Base-by-base conservation (phyloP, 2,113 vertebrate species). In the Tragelaphus imberbis region DNA sequence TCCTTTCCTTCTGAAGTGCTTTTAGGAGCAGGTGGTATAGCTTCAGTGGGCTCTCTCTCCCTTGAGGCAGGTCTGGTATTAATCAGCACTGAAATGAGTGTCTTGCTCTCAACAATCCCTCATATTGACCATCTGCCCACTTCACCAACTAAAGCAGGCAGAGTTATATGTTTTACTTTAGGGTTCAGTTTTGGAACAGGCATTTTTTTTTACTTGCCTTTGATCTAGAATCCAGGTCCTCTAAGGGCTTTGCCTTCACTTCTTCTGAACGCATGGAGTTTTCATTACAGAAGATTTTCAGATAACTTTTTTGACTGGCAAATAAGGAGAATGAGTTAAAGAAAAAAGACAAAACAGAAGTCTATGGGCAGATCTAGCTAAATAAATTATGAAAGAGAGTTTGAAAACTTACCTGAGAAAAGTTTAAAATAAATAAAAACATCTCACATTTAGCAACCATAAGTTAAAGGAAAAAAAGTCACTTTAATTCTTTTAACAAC, bases 61-160 rank as follows among this genome's bases (percentile, higher is more conserved):
- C 96, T 59, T 49, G 89, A 97, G 95, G 97, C 96, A 93, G 28
- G 55, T 93, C 91, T 84, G 95, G 40, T 91, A 97, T 94, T 95
- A 96, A 97, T 97, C 75, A 92, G 28, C 15, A 59, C 28, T 81
- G 59, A 96, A 94, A 92, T 93, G 79, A 95, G 91, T 65, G 84
- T 51, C 30, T 11, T 95, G 13, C 56, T 59, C 40, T 71, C 14
- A 7, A 56, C 79, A 93, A 30, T 88, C 28, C 36, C 80, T 63
- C 23, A 7, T 89, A 93, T 96, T 12, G 91, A 96, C 93, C 87
- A 91, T 93, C 93, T 95, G 86, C 91, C 44, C 58, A 81, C 49
- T 88, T 88, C n/a, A 14, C 61, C 94, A 92, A 79, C 95, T 97
- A 90, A 91, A 96, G 40, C 25, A 97, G 56, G 40, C 79, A 85